Base-by-base conservation (phyloP, 2,888 invertebrate species). In the Ophion costatus region DNA sequence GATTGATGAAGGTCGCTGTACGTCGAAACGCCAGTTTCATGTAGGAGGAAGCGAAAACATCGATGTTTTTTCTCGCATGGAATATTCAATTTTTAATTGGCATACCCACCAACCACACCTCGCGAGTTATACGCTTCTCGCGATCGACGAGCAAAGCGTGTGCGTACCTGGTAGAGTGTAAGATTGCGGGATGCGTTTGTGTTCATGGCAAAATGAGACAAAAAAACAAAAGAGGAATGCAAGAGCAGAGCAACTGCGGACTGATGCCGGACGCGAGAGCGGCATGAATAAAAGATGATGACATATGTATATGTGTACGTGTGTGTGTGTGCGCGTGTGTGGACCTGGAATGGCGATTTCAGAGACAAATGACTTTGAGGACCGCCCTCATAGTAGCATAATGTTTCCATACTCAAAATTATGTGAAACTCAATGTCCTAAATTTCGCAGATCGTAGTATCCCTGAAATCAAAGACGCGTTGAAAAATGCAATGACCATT, bases 231-330 rank as follows among this genome's bases (percentile, higher is more conserved):
- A 24, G 45, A 59, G 83, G 80, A 80, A 83, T 71, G 80, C 71
- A 76, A 64, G 83, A 80, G 76, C 24, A 22, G 78, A 78, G 82
- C 61, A 38, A 38, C 77, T 61, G 29, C 29, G 77, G 81, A 78
- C 81, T 74, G 83, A 84, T 77, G 83, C 83, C 80, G 83, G 80
- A 57, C 38, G 38, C 82, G 86, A 86, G 87, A 88, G 85, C 81
- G 75, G 76, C 83, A 91, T 90, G 90, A 91, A 91, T 90, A 90
- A 91, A 90, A 90, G 89, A 91, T 91, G 88, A 89, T 88, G 87
- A 88, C 86, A 88, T 83, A 63, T 33, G 63, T 29, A 51, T 45
- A 29, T 20, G 20, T 2, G 22, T 24, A 61, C 11, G 33, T 61
- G n/a, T 20, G 11, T n/a, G 7, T 14, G 7, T 73, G 84, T 80